phyloP scores from a whole-genome alignment of 2,888 invertebrate genomes.

The Mythimna albipuncta region DNA sequence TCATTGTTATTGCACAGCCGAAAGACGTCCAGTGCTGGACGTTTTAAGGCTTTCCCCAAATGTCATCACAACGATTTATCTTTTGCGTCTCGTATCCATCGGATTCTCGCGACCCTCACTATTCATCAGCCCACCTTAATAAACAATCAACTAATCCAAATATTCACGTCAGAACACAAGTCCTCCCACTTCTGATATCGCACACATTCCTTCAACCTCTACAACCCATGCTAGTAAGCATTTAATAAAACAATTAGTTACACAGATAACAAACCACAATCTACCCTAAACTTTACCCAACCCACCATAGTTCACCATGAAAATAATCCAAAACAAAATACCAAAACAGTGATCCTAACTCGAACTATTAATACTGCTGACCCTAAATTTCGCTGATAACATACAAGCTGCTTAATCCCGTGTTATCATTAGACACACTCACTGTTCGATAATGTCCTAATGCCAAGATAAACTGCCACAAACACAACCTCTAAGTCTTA shows the following conservation, averaged over 20 bases:
- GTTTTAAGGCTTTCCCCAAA: too few species aligned
- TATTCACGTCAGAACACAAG: not conserved
- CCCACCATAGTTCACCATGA: constrained; percentile 2
- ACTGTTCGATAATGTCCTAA: constrained; percentile 77
- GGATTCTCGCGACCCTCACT: too few species aligned
- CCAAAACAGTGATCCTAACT: constrained; percentile 47
- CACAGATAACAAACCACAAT: constrained; percentile 1
- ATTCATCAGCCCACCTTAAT: too few species aligned
- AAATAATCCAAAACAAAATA: constrained; percentile 36
- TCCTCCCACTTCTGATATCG: not conserved
- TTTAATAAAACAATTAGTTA: constrained; percentile 24
- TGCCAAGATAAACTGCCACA: constrained; percentile 46
- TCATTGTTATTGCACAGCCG: too few species aligned
- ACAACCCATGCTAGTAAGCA: not conserved
- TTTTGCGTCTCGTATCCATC: too few species aligned
- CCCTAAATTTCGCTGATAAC: constrained; percentile 76
- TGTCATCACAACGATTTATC: too few species aligned
- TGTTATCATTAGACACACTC: constrained; percentile 80
- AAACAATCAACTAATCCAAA: not conserved
- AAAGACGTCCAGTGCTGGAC: too few species aligned
- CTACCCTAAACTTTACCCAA: constrained; percentile 16
- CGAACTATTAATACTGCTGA: constrained; percentile 62
- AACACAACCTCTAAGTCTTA: constrained; percentile 23
- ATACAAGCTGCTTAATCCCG: constrained; percentile 78
- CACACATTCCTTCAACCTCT: not conserved